Percentiles rank a stretch among this genome's conserved stretches.
Conservation (phyloP, 2,113 vertebrate species). For the Oncorhynchus keta region DNA sequence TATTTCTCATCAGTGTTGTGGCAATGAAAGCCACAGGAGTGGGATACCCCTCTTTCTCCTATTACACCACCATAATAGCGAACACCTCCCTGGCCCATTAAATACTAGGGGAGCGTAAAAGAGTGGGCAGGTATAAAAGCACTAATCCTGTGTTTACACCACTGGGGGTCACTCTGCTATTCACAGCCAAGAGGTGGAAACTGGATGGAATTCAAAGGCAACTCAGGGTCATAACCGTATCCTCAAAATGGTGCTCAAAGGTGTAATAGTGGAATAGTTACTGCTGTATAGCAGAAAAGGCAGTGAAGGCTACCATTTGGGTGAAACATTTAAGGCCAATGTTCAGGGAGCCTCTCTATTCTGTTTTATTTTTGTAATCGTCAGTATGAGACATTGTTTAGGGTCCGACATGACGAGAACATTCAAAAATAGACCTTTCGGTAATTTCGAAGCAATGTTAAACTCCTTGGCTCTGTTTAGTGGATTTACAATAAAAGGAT, state of each 20-base stretch:
- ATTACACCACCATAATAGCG: conserved; percentile 21
- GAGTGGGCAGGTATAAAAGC: conserved; percentile 3
- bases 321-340: too few relatives aligned
- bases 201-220: neutral
- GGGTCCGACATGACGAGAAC: neutral
- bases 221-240: neutral
- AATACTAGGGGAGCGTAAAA: conserved; percentile 28
- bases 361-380: too few relatives aligned
- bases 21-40: neutral
- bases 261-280: too few relatives aligned
- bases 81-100: conserved; percentile 39
- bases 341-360: too few relatives aligned
- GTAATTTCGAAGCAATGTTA: neutral
- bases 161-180: conserved; percentile 27
- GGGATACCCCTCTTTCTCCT: conserved; percentile 1
- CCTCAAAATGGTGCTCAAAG: too few relatives aligned
- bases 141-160: conserved; percentile 23
- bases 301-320: too few relatives aligned
- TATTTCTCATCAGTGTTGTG: neutral
- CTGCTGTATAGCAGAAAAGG: too few relatives aligned
- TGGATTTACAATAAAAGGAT: conserved; percentile 16
- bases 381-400: neutral
- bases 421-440: too few relatives aligned
- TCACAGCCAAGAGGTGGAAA: neutral
- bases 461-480: conserved; percentile 47